phyloP scores from a whole-genome alignment of 2,888 invertebrate genomes.

The Drosophila quinaria region DNA sequence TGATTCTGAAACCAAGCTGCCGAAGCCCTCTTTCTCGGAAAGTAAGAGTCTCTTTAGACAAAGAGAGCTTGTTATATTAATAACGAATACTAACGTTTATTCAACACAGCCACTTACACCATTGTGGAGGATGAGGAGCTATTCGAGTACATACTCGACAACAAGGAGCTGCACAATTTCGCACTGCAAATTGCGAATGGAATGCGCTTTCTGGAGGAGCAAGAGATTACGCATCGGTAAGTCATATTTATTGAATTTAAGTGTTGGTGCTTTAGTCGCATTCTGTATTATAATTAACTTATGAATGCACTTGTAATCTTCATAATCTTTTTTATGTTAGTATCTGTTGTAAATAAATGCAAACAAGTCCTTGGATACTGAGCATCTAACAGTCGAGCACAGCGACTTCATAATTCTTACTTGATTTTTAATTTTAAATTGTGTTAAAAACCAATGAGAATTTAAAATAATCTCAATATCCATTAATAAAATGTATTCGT shows the following conservation, averaged over 20 bases:
- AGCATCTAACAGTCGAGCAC: too few species aligned
- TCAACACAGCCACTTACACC: conserved; percentile 80
- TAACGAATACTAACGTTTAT: not conserved
- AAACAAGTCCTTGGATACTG: too few species aligned
- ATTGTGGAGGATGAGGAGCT: conserved; percentile 73
- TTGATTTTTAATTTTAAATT: too few species aligned
- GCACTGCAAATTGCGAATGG: conserved; percentile 93
- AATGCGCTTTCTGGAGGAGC: conserved; percentile 91
- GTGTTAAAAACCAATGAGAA: too few species aligned
- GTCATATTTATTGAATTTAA: not conserved
- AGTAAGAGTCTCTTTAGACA: conserved; percentile 86
- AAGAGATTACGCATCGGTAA: conserved; percentile 90
- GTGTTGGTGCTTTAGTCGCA: not conserved
- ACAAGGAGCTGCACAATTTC: conserved; percentile 89
- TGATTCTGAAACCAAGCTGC: conserved; percentile 10
- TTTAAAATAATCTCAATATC: too few species aligned
- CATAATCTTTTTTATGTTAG: too few species aligned
- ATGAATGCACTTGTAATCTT: not conserved
- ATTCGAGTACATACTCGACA: conserved; percentile 85
- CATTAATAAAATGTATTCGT: too few species aligned
- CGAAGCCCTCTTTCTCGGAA: conserved; percentile 87
- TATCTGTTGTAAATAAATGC: too few species aligned
- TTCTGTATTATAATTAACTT: not conserved
- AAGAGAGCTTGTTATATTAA: not conserved
- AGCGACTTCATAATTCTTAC: too few species aligned